These are phyloP conservation scores for Cherax quadricarinatus DNA, from an alignment of 1,140 invertebrate species.

Conservation along the genomic window DNA sequence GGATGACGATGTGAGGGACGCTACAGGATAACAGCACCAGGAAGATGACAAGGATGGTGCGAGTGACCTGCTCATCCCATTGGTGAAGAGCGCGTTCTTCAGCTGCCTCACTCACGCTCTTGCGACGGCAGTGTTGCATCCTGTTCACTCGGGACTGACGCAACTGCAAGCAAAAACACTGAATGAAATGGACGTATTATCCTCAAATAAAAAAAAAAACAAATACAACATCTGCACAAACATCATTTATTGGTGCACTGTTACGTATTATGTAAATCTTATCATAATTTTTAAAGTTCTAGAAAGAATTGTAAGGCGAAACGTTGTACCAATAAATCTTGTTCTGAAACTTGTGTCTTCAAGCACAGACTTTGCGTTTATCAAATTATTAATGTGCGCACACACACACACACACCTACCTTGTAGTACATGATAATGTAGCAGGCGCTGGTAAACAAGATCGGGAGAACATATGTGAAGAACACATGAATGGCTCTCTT, in stretches of 20 bases:
- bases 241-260: no score
- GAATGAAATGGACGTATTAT: no score
- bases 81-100: slow-evolving; percentile 35
- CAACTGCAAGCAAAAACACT: not conserved
- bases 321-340: no score
- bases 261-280: no score
- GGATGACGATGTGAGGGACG: slow-evolving; percentile 66
- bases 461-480: slow-evolving; percentile 57
- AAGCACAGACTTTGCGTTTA: no score
- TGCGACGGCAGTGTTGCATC: not conserved
- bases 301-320: no score
- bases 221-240: no score
- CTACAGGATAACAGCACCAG: slow-evolving; percentile 59
- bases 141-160: not conserved
- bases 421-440: slow-evolving; percentile 54
- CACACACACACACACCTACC: not conserved
- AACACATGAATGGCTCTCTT: slow-evolving; percentile 48
- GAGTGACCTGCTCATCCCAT: slow-evolving; percentile 68
- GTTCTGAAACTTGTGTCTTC: no score
- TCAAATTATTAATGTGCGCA: no score
- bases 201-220: no score
- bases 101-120: not conserved
- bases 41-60: slow-evolving; percentile 61
- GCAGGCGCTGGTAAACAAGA: slow-evolving; percentile 58
- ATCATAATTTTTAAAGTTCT: no score